Evolutionary conservation across 2,797 vertebrate species (phyloP), one percentile per base, ranked within the genome.

Genomic region (Bufotes viridis): DNA sequence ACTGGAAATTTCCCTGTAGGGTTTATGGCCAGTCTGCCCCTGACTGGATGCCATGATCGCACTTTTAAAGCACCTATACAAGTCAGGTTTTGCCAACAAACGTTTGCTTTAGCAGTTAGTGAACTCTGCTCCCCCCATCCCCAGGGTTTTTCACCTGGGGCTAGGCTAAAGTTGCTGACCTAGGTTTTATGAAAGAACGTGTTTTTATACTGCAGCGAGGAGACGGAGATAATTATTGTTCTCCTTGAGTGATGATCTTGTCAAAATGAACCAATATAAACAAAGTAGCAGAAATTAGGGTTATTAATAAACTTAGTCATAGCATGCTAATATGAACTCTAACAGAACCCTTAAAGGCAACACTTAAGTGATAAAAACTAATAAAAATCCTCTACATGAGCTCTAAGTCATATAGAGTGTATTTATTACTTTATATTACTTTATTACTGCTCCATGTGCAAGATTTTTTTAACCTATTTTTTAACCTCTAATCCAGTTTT

Each of bases 231-330:
- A 70, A 70, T 22, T 9, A 51, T 75, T 49, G 3, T 51, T 51
- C 13, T 75, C 11, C 18, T 51, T 74, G 34, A 42, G 34, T 22
- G 8, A 74, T 22, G 8, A 49, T 74, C 42, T 51, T 51, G 42
- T 51, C 72, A 49, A 75, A 75, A 75, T 14, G 34, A 49, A 75
- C 42, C 72, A 75, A 51, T 18, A 75, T 51, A 70, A 75, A 75
- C 72, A 22, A 42, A 55, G 10, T n/a, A 49, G 42, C 42, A 51
- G 14, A 22, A 51, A 51, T 2, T 51, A 51, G 11, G 18, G 22
- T n/a, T 76, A 51, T 76, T 55, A 53, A 76, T 76, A 75, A 75
- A 51, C 2, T 0, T 12, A n/a, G 17, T 75, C 72, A n/a, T 75
- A 24, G 74, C 49, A 53, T n/a, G 49, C 55, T 76, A 76, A 53